A percentile compares a stretch with the other conserved stretches of the same genome.
phyloP scores from a whole-genome alignment of 1,140 invertebrate species.

The Trigoniulus corallinus region DNA sequence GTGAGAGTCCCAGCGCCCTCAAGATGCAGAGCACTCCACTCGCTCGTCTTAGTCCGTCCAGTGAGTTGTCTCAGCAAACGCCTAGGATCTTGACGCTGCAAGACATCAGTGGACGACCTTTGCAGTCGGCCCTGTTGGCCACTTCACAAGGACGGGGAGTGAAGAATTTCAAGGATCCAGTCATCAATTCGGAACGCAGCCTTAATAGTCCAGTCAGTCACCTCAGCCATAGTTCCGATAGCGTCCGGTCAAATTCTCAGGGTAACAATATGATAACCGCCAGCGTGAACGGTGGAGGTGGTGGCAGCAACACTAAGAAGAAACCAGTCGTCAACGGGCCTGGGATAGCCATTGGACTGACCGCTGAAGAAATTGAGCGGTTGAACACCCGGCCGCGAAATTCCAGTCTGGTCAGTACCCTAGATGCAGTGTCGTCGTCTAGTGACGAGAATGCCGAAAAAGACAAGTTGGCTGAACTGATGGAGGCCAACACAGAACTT shows the following conservation, averaged over 20 bases:
- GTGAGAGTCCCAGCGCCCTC: constrained; percentile 27
- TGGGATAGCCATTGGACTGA: constrained; percentile 46
- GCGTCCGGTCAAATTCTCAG: constrained; percentile 30
- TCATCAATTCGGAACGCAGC: constrained; percentile 71
- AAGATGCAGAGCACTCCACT: constrained; percentile 65
- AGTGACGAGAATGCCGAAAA: constrained; percentile 22
- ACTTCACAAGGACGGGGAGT: constrained; percentile 45
- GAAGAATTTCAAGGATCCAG: constrained; percentile 20
- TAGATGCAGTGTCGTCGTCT: constrained; percentile 79
- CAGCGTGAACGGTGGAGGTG: constrained; percentile 1
- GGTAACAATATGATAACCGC: neutral
- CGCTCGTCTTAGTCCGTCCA: constrained; percentile 74
- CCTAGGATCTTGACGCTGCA: constrained; percentile 78
- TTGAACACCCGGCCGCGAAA: constrained; percentile 64
- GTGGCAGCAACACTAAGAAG: constrained; percentile 9
- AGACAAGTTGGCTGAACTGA: constrained; percentile 22
- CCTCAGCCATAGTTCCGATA: constrained; percentile 53
- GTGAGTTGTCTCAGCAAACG: constrained; percentile 75
- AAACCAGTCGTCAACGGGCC: neutral
- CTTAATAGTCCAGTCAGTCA: constrained; percentile 77
- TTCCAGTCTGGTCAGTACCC: constrained; percentile 73
- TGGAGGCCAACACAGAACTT: constrained; percentile 27
- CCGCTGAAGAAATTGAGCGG: constrained; percentile 80
- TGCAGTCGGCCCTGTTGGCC: constrained; percentile 70
- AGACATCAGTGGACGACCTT: constrained; percentile 79